Evolutionary conservation across 2,113 vertebrate genomes (phyloP).

Genomic region (Manacus vitellinus): DNA sequence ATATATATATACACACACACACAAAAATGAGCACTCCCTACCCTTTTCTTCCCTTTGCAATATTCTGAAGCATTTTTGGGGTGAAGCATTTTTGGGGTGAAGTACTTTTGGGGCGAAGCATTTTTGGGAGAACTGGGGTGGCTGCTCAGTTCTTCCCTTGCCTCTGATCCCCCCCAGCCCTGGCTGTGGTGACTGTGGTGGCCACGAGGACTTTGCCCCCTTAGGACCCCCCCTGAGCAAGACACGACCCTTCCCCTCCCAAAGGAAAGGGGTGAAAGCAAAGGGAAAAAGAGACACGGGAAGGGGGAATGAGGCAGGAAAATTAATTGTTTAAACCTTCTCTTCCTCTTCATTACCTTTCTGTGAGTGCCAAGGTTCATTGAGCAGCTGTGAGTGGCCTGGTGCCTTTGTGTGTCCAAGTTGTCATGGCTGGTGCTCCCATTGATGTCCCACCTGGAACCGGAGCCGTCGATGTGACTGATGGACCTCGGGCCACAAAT

Average conservation of each 20-base stretch:
- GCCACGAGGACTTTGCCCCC: neutral
- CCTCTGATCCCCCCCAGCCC: neutral
- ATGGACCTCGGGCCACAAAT: neutral
- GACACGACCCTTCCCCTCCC: neutral
- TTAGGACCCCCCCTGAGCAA: neutral
- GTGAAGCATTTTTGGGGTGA: neutral
- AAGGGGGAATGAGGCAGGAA: neutral
- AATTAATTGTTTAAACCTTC: slow-evolving; percentile 15
- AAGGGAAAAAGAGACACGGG: neutral
- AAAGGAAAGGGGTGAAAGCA: neutral
- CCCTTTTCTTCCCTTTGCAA: neutral
- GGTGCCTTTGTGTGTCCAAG: neutral
- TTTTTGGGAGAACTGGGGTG: neutral
- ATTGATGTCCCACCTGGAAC: neutral
- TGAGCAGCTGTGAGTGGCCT: slow-evolving; percentile 40
- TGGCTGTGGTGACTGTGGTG: neutral
- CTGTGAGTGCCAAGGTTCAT: slow-evolving; percentile 46
- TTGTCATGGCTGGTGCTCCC: slow-evolving; percentile 29
- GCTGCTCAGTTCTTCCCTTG: neutral
- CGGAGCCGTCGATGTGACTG: neutral
- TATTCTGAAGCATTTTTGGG: neutral
- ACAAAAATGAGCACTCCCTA: neutral
- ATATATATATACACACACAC: neutral
- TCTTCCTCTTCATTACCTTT: slow-evolving; percentile 49
- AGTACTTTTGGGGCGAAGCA: neutral